Percentiles rank a stretch among this genome's conserved stretches.
Conservation (phyloP, 2,113 vertebrate species). For the Morone chrysops region DNA sequence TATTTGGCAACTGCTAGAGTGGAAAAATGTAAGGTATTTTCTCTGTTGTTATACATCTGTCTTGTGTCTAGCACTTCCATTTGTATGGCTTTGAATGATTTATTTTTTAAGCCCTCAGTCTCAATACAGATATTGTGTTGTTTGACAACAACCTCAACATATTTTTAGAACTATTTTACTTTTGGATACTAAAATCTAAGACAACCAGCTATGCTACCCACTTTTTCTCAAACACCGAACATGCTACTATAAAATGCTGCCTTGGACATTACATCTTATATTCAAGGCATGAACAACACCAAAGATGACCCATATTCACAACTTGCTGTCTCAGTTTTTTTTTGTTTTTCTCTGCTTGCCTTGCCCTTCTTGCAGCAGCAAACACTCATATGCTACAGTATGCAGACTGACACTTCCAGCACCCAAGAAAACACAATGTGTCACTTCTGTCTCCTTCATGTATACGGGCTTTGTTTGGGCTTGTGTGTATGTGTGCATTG, state of each 20-base stretch:
- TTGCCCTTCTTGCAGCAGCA: neutral
- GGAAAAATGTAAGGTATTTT: neutral
- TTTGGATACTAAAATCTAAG: neutral
- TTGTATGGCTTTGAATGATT: neutral
- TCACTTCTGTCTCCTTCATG: conserved; percentile 27
- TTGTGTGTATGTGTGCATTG: neutral
- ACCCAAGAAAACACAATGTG: conserved; percentile 20
- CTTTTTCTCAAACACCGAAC: neutral
- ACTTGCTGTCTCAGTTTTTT: conserved; percentile 23
- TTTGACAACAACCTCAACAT: neutral
- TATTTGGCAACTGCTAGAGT: neutral
- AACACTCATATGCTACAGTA: conserved; percentile 32
- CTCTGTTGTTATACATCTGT: conserved; percentile 14
- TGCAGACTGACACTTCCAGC: conserved; percentile 41
- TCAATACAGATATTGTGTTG: neutral
- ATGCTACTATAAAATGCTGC: conserved; percentile 3
- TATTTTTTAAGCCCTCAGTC: neutral
- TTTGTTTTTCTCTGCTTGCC: neutral
- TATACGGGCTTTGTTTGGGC: conserved; percentile 14
- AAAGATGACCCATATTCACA: conserved; percentile 39
- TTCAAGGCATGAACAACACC: neutral
- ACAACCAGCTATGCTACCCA: neutral
- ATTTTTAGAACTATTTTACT: neutral
- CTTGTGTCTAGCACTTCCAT: neutral
- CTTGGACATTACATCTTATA: neutral